Evolutionary conservation across 2,113 vertebrate genomes (phyloP).

Genomic region (Sturnus vulgaris): DNA sequence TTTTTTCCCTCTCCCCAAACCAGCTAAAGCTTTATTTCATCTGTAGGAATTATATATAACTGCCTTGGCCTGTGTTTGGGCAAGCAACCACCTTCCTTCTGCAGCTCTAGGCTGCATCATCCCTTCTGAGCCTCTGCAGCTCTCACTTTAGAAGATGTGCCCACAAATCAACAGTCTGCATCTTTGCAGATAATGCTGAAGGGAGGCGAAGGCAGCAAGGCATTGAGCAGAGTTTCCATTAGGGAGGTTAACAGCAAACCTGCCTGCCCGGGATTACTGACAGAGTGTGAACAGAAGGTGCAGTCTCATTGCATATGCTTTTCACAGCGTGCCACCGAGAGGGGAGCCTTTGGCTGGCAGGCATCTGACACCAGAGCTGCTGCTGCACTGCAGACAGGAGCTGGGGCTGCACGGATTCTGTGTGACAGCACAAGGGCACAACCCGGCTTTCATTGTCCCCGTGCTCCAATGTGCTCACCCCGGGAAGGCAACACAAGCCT

Average conservation of each 20-base stretch:
- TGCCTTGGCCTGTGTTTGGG: not conserved
- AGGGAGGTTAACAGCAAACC: constrained; percentile 48
- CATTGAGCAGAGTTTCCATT: constrained; percentile 11
- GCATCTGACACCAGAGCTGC: constrained; percentile 16
- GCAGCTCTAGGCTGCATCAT: not conserved
- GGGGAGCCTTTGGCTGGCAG: not conserved
- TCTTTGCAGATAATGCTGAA: constrained; percentile 51
- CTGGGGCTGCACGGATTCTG: not conserved
- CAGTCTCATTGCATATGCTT: constrained; percentile 56
- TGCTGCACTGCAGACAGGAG: not conserved
- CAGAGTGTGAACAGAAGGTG: constrained; percentile 28
- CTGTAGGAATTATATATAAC: not conserved
- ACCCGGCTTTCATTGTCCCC: not conserved
- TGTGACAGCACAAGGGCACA: not conserved
- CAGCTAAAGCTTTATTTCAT: not conserved
- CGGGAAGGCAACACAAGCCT: not conserved
- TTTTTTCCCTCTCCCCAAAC: not conserved
- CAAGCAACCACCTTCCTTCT: not conserved
- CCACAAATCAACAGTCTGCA: constrained; percentile 51
- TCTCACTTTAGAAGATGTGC: constrained; percentile 46
- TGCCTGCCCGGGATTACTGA: constrained; percentile 15
- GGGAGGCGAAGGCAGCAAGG: not conserved
- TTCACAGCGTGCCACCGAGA: not conserved
- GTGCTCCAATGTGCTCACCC: accelerated
- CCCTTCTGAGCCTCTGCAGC: constrained; percentile 25